phyloP scores from a whole-genome alignment of 2,888 invertebrate species.

The Tenthredo scrophulariae region DNA sequence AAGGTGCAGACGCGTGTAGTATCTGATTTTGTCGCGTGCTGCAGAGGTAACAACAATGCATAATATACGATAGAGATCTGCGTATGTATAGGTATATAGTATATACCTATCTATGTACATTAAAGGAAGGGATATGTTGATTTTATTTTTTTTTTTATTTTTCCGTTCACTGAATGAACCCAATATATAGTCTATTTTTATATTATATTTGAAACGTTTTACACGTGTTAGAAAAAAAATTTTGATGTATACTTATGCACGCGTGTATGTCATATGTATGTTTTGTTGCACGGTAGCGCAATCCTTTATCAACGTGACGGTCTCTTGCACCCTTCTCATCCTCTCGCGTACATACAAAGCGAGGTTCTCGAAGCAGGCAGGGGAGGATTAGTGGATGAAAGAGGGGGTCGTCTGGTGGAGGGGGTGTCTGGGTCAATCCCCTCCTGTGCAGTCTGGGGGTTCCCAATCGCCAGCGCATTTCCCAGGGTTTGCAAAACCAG shows the following conservation, averaged over 20 bases:
- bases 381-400: slow-evolving; percentile 50
- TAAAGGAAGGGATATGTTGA: not conserved
- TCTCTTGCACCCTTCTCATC: slow-evolving; percentile 39
- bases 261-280: not conserved
- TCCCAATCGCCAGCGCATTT: slow-evolving; percentile 76
- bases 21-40: slow-evolving; percentile 9
- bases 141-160: not conserved
- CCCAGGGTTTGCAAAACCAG: slow-evolving; percentile 72
- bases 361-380: slow-evolving; percentile 26
- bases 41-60: not conserved
- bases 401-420: slow-evolving; percentile 72
- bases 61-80: not conserved
- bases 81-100: not conserved
- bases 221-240: not conserved
- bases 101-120: not conserved
- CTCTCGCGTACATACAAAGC: slow-evolving; percentile 24
- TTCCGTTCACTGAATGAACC: not conserved
- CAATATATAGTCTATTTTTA: not conserved
- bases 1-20: not conserved
- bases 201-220: not conserved
- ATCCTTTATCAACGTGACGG: slow-evolving; percentile 42
- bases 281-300: slow-evolving; percentile 6
- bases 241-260: not conserved
- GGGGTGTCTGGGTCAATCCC: slow-evolving; percentile 79
- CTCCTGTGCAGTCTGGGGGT: slow-evolving; percentile 72